A percentile compares a stretch with the other conserved stretches of the same genome.
Conservation (phyloP, 2,888 invertebrate genomes). For the Plebejus melissa region DNA sequence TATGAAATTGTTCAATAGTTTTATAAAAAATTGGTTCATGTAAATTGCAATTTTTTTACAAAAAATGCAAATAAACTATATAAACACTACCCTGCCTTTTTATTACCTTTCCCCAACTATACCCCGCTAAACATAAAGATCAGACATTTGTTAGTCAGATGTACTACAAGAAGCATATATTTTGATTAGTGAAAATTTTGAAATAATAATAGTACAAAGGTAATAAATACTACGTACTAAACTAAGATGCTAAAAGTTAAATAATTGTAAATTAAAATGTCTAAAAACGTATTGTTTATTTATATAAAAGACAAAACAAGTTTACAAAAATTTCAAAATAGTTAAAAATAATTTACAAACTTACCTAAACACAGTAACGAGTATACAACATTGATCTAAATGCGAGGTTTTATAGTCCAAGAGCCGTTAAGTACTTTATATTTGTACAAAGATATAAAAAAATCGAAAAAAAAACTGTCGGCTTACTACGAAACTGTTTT, state of each 20-base stretch:
- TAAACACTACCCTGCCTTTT: constrained; percentile 33
- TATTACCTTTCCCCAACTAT: neutral
- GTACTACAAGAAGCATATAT: no score
- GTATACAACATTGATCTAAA: neutral
- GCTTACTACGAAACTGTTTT: no score
- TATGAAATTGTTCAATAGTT: constrained; percentile 59
- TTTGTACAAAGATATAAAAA: constrained; percentile 26
- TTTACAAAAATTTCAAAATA: constrained; percentile 14
- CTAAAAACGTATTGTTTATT: neutral
- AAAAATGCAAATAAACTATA: constrained; percentile 72
- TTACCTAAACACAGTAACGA: neutral
- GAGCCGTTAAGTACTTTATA: constrained; percentile 29
- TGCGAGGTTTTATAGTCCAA: constrained; percentile 27
- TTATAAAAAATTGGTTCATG: constrained; percentile 63
- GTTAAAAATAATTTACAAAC: neutral
- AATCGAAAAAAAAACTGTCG: constrained; percentile 17
- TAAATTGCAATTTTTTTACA: constrained; percentile 74
- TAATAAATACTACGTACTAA: no score
- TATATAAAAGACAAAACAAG: constrained; percentile 2
- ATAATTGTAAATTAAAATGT: neutral
- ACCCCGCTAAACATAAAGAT: neutral
- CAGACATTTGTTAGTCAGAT: neutral
- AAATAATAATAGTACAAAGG: no score
- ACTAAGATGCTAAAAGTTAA: no score
- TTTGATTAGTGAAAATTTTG: no score